A percentile compares a stretch with the other conserved stretches of the same genome.
Evolutionary conservation across 2,797 vertebrate species (phyloP).

Genomic region (Mastacembelus armatus): DNA sequence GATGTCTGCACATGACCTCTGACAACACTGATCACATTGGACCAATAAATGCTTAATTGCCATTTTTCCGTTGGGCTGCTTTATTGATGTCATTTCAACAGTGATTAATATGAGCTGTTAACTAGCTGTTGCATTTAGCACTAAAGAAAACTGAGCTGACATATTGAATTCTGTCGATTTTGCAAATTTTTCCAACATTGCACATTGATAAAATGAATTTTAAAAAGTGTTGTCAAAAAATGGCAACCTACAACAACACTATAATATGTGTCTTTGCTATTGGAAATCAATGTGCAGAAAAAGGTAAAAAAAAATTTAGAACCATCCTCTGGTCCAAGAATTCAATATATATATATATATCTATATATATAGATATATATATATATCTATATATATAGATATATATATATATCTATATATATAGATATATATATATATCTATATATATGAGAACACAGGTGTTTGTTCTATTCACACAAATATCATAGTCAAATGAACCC

Average conservation of each 20-base stretch:
- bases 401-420: no score
- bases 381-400: no score
- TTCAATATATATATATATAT: background rate
- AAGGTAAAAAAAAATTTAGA: no score
- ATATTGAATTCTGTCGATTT: constrained; percentile 40
- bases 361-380: no score
- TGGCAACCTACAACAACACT: background rate
- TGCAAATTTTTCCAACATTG: constrained; percentile 27
- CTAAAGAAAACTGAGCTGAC: constrained; percentile 63
- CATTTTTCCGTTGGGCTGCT: constrained; percentile 83
- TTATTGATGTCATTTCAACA: constrained; percentile 83
- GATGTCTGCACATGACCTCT: constrained; percentile 75
- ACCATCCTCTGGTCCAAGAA: background rate
- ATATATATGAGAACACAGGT: background rate
- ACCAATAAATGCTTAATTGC: constrained; percentile 84
- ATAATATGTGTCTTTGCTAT: background rate
- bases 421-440: no score
- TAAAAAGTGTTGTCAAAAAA: background rate
- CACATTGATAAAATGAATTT: background rate
- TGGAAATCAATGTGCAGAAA: background rate
- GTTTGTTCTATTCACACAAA: constrained; percentile 22
- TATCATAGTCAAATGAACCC: constrained; percentile 17
- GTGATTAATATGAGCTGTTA: constrained; percentile 84
- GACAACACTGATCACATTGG: constrained; percentile 78
- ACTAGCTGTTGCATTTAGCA: constrained; percentile 74